These are phyloP conservation scores for Crossoptilon crossoptilon DNA, from an alignment of 2,797 vertebrate genomes.

Conservation along the genomic window DNA sequence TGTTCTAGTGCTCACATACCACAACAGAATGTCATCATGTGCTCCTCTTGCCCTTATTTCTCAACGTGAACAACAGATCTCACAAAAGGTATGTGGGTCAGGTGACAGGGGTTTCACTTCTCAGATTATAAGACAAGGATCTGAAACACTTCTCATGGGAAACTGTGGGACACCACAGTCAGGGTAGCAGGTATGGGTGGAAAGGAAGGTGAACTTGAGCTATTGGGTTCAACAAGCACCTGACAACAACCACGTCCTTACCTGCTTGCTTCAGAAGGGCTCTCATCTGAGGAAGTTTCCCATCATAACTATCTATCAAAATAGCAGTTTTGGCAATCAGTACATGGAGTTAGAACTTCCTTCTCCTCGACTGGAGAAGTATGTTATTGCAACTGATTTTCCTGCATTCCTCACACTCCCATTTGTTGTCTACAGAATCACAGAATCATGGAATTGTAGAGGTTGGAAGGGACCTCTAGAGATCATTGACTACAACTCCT, in stretches of 20 bases:
- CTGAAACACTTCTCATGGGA: slow-evolving; percentile 31
- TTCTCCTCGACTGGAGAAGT: neutral
- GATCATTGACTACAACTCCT: too few relatives aligned
- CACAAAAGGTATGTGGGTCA: slow-evolving; percentile 13
- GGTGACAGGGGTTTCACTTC: slow-evolving; percentile 24
- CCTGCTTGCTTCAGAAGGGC: neutral
- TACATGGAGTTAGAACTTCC: neutral
- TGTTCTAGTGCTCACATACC: neutral
- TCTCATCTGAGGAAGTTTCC: neutral
- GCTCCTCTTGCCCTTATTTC: neutral
- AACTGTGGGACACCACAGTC: neutral
- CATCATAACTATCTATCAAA: neutral
- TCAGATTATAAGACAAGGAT: neutral
- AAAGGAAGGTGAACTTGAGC: neutral
- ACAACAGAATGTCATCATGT: neutral
- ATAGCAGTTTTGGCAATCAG: neutral
- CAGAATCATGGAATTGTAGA: too few relatives aligned
- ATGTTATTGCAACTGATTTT: neutral
- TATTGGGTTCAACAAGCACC: neutral
- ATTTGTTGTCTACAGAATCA: neutral
- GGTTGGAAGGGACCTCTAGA: too few relatives aligned
- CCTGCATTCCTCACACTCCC: neutral
- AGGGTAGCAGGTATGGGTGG: neutral
- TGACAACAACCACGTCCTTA: neutral
- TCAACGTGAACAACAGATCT: neutral